Base-by-base conservation (phyloP, 1,140 invertebrate species). In the Calycopis cecrops region DNA sequence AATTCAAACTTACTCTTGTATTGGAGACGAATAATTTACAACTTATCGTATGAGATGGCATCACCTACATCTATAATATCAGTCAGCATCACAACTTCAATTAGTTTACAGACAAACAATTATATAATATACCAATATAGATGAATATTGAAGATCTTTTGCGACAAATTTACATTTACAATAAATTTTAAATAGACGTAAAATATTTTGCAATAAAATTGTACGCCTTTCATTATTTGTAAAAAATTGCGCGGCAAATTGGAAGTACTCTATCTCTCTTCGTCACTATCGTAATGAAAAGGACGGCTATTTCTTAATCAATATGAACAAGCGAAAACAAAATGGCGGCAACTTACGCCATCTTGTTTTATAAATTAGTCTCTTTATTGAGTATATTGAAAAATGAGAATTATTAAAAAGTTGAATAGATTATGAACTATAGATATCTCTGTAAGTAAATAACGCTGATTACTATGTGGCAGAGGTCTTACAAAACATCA, bases 81-180 rank as follows among this genome's bases (percentile, higher is more conserved):
- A 70, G 67, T 70, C 67, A 61, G 65, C 62, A 57, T 70, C 67
- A 70, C 65, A 70, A 70, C 67, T 65, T 62, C 44, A 51, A 59
- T 59, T 47, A 62, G 33, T 34, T 44, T 48, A 56, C 51, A 55
- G 53, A 51, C 21, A 42, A 44, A 56, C 35, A 52, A 9, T 28
- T 56, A 28, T 54, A 38, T 51, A 4, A 48, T 48, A 33, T 55
- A 21, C 21, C 21, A 28, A 28, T 28, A 28, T 28, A 28, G 6
- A 3, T 28, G 6, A 28, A 28, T 28, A 28, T 28, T 28, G 6
- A 28, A 28, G 21, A 28, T 28, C 21, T 28, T 28, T 3, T 6
- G 21, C 21, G 6, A 2, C 21, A 28, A 28, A 28, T 28, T n/a
- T n/a, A n/a, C n/a, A n/a, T n/a, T n/a, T n/a, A n/a, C n/a, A 28